These are phyloP conservation scores for Ceuthmochares aereus DNA, from an alignment of 2,113 vertebrate species.

Conservation along the genomic window DNA sequence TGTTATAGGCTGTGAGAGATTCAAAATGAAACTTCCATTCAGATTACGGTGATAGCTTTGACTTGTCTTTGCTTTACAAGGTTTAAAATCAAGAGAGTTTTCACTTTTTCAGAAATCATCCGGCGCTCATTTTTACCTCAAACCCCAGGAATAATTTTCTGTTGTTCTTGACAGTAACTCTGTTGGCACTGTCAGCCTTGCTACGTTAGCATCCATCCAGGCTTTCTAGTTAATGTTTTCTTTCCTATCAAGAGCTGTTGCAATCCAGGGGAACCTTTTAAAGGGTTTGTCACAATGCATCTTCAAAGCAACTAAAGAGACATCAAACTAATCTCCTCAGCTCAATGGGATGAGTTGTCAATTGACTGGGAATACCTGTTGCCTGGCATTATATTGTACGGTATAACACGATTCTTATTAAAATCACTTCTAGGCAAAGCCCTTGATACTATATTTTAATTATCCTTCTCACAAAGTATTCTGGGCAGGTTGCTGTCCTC, in stretches of 20 bases:
- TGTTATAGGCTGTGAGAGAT: slow-evolving; percentile 53
- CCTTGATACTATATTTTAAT: background rate
- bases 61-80: slow-evolving; percentile 62
- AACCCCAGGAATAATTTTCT: slow-evolving; percentile 28
- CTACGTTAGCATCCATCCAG: background rate
- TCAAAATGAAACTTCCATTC: slow-evolving; percentile 66
- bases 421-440: background rate
- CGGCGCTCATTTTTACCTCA: slow-evolving; percentile 17
- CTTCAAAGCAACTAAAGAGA: background rate
- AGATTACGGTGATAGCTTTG: slow-evolving; percentile 25
- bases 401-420: background rate
- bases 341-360: accelerated
- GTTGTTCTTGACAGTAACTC: background rate
- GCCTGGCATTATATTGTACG: background rate
- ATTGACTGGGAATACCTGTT: background rate
- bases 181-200: background rate
- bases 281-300: background rate
- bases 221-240: background rate
- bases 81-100: slow-evolving; percentile 70
- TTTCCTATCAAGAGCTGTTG: background rate
- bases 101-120: background rate
- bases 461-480: background rate
- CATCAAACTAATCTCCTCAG: background rate
- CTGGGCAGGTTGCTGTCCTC: background rate
- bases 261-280: background rate